Percentiles rank a stretch among this genome's conserved stretches.
Evolutionary conservation across 1,140 invertebrate species (phyloP).

Genomic region (Lucilia cuprina): DNA sequence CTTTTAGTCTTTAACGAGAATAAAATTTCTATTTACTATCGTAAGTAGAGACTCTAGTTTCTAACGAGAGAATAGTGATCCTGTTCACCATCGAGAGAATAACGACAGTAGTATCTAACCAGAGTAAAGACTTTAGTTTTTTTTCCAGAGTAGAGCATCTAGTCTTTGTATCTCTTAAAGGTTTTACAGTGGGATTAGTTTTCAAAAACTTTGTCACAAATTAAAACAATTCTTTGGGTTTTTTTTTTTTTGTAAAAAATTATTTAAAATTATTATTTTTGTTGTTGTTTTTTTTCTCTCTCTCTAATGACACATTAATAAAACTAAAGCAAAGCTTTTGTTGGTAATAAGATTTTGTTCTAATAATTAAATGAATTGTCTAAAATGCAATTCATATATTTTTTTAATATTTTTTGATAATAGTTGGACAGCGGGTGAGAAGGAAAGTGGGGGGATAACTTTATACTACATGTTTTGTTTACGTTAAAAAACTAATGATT

Average conservation of each 20-base stretch:
- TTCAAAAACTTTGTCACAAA: neutral
- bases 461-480: neutral
- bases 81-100: no score
- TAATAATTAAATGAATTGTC: neutral
- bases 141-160: no score
- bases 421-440: neutral
- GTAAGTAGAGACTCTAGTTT: no score
- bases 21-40: no score
- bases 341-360: no score
- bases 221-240: neutral
- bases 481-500: neutral
- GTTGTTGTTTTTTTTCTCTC: neutral
- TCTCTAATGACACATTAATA: no score
- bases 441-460: neutral
- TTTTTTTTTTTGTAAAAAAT: neutral
- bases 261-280: neutral
- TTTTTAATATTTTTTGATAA: neutral
- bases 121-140: no score
- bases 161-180: no score
- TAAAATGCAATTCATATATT: neutral
- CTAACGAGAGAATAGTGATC: no score
- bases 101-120: no score
- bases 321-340: no score
- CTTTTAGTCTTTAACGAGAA: no score
- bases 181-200: neutral